These are phyloP conservation scores for Coelogynopora nodosa DNA, from an alignment of 2,888 invertebrate genomes.

Conservation along the genomic window DNA sequence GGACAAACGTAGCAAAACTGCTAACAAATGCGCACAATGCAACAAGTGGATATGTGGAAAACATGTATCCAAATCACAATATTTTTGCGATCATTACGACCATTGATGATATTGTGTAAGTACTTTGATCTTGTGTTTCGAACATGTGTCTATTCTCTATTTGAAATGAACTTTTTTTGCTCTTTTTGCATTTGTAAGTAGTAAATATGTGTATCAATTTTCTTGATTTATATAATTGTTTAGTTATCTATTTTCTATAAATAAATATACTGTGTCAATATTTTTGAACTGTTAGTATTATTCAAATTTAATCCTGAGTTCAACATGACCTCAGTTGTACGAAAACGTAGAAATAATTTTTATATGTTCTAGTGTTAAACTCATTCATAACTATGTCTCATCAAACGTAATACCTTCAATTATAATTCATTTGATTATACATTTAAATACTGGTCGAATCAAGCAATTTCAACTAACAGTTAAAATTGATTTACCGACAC, in stretches of 20 bases:
- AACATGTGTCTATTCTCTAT: background rate
- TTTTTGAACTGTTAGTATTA: too few relatives aligned
- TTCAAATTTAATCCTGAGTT: background rate
- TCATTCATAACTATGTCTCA: background rate
- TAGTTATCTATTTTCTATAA: background rate
- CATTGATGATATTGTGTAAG: background rate
- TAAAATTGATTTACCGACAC: too few relatives aligned
- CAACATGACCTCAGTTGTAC: background rate
- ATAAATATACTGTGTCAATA: too few relatives aligned
- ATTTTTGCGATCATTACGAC: background rate
- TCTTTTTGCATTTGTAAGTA: background rate
- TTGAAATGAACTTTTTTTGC: background rate
- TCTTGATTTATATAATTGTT: background rate
- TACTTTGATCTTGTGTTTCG: background rate
- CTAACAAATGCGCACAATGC: background rate
- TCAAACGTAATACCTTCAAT: background rate
- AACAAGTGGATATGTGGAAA: background rate
- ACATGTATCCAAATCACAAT: background rate
- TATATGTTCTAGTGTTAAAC: background rate
- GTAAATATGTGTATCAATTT: background rate
- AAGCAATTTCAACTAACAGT: too few relatives aligned
- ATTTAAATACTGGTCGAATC: too few relatives aligned
- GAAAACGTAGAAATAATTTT: background rate
- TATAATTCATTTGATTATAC: too few relatives aligned
- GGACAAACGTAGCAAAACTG: background rate